Conservation (phyloP, 2,797 vertebrate species). For the Meriones psammophilus region DNA sequence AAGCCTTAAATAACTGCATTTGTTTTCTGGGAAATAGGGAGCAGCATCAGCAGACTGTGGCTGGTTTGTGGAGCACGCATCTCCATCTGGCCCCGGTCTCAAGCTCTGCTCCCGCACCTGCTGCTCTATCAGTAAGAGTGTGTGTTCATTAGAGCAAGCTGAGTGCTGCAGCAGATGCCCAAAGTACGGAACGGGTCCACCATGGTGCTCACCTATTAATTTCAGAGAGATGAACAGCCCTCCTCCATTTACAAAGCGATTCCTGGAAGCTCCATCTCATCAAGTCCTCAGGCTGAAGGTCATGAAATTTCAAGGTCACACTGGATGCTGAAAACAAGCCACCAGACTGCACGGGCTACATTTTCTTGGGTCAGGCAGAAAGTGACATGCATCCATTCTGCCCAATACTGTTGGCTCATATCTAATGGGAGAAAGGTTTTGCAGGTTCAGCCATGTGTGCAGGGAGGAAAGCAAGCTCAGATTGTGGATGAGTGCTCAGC, state of each 20-base stretch:
- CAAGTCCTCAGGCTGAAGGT: background rate
- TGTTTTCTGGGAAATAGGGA: constrained; percentile 57
- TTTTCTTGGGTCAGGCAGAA: background rate
- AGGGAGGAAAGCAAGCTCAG: background rate
- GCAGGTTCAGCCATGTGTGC: background rate
- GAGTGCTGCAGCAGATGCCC: background rate
- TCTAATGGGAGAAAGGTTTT: background rate
- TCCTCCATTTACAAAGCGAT: background rate
- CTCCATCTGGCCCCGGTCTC: constrained; percentile 49
- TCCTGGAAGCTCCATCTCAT: background rate
- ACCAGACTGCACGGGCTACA: background rate
- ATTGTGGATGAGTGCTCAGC: background rate
- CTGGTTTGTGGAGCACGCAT: constrained; percentile 46
- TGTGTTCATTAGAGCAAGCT: background rate
- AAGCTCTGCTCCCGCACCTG: background rate
- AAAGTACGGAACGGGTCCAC: background rate
- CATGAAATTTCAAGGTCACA: background rate
- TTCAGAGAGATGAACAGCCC: background rate
- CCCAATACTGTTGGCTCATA: background rate
- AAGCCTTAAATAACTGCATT: constrained; percentile 77
- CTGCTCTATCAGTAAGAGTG: background rate
- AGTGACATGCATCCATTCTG: background rate
- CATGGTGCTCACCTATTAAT: background rate
- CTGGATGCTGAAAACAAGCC: background rate
- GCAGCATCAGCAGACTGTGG: constrained; percentile 74